Evolutionary conservation across 1,140 invertebrate genomes (phyloP).

Genomic region (Apis cerana): DNA sequence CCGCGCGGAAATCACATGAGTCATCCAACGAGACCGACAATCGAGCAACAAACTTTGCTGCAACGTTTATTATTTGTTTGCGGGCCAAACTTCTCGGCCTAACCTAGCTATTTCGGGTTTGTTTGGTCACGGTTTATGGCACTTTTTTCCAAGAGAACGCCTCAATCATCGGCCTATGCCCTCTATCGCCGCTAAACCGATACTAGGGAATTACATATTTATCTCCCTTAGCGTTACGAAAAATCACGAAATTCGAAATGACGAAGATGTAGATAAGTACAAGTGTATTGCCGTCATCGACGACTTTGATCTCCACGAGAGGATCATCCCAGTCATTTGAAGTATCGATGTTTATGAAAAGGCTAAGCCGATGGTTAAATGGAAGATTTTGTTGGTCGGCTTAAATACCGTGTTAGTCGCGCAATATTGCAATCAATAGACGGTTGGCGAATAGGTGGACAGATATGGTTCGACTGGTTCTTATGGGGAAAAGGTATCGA

Average conservation of each 20-base stretch:
- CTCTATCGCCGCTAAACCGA: not conserved
- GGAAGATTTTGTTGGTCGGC: constrained; percentile 40
- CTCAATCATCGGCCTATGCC: not conserved
- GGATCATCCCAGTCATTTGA: not conserved
- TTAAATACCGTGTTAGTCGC: constrained; percentile 55
- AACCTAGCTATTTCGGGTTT: constrained; percentile 64
- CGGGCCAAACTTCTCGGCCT: constrained; percentile 15
- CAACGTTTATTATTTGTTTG: constrained; percentile 66
- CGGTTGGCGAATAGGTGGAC: too few relatives aligned
- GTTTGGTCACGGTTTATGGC: constrained; percentile 66
- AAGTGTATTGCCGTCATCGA: not conserved
- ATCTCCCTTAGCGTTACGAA: not conserved
- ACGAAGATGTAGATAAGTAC: not conserved
- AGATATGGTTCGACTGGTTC: too few relatives aligned
- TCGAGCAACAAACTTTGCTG: constrained; percentile 10
- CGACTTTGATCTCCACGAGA: not conserved
- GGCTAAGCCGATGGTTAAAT: constrained; percentile 72
- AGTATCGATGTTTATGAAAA: constrained; percentile 66
- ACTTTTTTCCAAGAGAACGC: constrained; percentile 30
- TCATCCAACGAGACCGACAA: constrained; percentile 36
- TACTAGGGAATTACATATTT: not conserved
- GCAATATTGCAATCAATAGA: constrained; percentile 73
- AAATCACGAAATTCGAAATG: not conserved
- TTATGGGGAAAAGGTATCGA: constrained; percentile 29
- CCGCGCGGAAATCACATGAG: constrained; percentile 36